Evolutionary conservation across 2,113 vertebrate species (phyloP), one percentile per base, ranked within the genome.

Genomic region (Zosterops borbonicus): DNA sequence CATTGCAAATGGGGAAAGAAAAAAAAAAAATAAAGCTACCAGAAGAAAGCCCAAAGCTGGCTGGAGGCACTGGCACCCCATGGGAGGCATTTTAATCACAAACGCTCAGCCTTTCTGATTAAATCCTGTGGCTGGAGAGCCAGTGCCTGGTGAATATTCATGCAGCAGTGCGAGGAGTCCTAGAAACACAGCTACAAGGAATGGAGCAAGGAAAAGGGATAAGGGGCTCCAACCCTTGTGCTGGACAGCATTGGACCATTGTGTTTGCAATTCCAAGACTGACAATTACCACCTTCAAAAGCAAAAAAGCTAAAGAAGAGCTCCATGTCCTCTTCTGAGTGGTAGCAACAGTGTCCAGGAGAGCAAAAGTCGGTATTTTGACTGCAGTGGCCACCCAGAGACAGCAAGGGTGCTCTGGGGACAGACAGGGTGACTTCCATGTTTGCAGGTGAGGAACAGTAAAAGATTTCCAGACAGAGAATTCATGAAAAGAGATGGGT

Each of bases 131-230:
- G 87, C 73, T 65, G 53, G 50, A 83, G 95, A 86, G 90, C 88
- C 92, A 79, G 81, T 85, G 87, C 80, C 92, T 94, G 80, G 93
- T 96, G 85, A 97, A 97, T 95, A 96, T 95, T 95, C 92, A 96
- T 92, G 50, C 47, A 63, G 35, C 47, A 78, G 73, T 50, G 31
- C 1, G 2, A 94, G 79, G 35, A 87, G 79, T 70, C 85, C 74
- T 87, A 75, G 87, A 91, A 92, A 92, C 79, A 75, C 12, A 80
- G 81, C 68, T 52, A 78, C 63, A 94, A 59, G 64, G 88, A 91
- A 73, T n/a, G 62, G 23, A 87, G 65, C 14, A 64, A 73, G 53
- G 53, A 69, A 70, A 76, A 49, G 21, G 42, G 73, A 65, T 8
- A 9, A 67, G 47, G 46, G 50, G 24, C 23, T 80, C 74, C 37